A percentile compares a stretch with the other conserved stretches of the same genome.
These are phyloP conservation scores for Ctenosaura bakeri DNA, from an alignment of 2,797 vertebrate genomes.

Conservation along the genomic window DNA sequence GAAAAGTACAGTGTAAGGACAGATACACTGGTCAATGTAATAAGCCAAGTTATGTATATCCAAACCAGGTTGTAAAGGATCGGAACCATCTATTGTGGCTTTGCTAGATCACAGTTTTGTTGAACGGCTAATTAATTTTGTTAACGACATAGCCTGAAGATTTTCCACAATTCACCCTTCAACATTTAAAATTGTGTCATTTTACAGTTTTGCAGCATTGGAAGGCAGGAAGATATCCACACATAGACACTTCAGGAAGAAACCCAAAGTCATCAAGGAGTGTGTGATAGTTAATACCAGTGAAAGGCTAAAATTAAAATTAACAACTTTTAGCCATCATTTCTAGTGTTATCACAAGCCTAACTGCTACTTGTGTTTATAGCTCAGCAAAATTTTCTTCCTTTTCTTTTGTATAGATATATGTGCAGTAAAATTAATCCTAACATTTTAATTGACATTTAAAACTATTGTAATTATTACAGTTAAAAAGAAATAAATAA, in stretches of 20 bases:
- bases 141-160: background rate
- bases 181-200: too few species aligned
- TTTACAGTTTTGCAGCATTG: background rate
- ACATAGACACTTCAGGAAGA: background rate
- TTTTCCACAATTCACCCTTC: background rate
- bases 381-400: background rate
- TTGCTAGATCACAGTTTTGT: too few species aligned
- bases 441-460: background rate
- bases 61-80: background rate
- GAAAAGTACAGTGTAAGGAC: too few species aligned
- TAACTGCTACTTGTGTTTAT: background rate
- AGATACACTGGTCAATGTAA: too few species aligned
- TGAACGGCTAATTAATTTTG: background rate
- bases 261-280: background rate
- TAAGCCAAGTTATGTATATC: too few species aligned
- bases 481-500: background rate
- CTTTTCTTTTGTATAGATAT: background rate
- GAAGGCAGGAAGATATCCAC: background rate
- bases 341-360: background rate
- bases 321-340: background rate
- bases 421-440: background rate
- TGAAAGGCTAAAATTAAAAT: background rate
- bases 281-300: background rate
- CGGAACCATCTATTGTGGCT: background rate
- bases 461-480: constrained; percentile 7